Base-by-base conservation (phyloP, 2,888 invertebrate genomes). In the Tenthredo notha region DNA sequence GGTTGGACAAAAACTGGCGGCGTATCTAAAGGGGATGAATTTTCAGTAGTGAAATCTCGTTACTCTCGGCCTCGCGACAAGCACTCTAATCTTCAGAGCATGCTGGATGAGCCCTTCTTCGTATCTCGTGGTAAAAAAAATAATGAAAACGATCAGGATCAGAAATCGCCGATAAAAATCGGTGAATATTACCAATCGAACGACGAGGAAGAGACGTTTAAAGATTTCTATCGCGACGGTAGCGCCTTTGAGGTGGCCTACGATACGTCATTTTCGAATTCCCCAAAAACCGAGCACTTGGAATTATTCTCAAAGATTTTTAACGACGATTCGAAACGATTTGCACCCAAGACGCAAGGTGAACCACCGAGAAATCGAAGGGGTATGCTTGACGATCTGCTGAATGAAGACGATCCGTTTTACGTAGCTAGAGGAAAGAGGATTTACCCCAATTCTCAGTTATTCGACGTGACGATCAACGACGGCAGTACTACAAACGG, bases 41-140 rank as follows among this genome's bases (percentile, higher is more conserved):
- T 67, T 67, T 33, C 67, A 67, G 43, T 4, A 40, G 70, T 12
- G 4, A 74, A 74, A 43, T 43, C 58, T 9, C 80, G 61, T 70
- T 86, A 87, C 40, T 77, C 89, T 7, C 77, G 86, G 9, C 87
- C 86, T 40, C 86, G 90, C 10, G 84, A 88, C 78, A 90, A 90
- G 33, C 88, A 89, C 80, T 87, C 88, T 10, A 88, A 90, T 65
- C 86, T 90, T 67, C 84, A 88, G 40, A 89, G 90, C 37, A 87
- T 89, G 2, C 84, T 90, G 6, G 87, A 86, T 21, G 89, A 90
- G 29, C 90, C 90, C 1, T 91, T 88, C 72, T 85, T 90, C 40
- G 89, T 90, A 25, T 89, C 90, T 0, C 87, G 90, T 5, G 90
- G 90, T 18, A 90, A 90, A 74, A 89, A 88, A 61, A 47, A 21